These are phyloP conservation scores for Porites cylindrica DNA, from an alignment of 92 coral and sea anemone species.

Conservation along the genomic window DNA sequence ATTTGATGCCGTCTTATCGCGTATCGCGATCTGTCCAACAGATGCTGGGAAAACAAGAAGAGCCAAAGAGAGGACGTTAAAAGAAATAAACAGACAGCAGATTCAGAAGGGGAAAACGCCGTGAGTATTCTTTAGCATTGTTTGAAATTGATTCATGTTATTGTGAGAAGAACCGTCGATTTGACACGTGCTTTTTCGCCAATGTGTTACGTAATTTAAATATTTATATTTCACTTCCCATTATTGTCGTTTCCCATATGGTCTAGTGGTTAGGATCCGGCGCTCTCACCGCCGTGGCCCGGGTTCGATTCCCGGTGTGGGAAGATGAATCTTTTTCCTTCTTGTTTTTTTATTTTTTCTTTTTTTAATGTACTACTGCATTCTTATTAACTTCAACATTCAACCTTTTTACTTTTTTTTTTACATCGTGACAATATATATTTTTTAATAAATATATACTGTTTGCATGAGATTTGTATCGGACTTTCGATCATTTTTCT, in stretches of 20 bases:
- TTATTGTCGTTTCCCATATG: conserved; percentile 72
- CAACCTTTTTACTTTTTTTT: not conserved
- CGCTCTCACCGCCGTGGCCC: conserved; percentile 99
- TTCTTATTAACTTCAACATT: not conserved
- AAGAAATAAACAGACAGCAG: too few relatives aligned
- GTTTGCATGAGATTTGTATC: not conserved
- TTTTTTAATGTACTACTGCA: not conserved
- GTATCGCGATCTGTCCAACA: too few relatives aligned
- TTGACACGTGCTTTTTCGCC: not conserved
- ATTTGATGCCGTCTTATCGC: too few relatives aligned
- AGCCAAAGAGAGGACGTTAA: too few relatives aligned
- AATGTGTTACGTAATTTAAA: too few relatives aligned
- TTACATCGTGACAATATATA: not conserved
- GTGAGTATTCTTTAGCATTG: too few relatives aligned
- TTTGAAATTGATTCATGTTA: not conserved
- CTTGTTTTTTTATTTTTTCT: not conserved
- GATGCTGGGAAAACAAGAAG: too few relatives aligned
- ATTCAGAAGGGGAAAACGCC: too few relatives aligned
- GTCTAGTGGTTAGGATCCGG: conserved; percentile 99
- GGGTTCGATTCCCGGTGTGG: conserved; percentile 99
- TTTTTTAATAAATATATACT: not conserved
- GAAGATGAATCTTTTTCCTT: conserved; percentile 29
- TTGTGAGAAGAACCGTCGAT: not conserved
- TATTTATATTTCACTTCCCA: rapidly evolving
- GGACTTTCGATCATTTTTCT: not conserved